phyloP scores from a whole-genome alignment of 2,888 invertebrate species.

The Chrysomela aeneicollis region DNA sequence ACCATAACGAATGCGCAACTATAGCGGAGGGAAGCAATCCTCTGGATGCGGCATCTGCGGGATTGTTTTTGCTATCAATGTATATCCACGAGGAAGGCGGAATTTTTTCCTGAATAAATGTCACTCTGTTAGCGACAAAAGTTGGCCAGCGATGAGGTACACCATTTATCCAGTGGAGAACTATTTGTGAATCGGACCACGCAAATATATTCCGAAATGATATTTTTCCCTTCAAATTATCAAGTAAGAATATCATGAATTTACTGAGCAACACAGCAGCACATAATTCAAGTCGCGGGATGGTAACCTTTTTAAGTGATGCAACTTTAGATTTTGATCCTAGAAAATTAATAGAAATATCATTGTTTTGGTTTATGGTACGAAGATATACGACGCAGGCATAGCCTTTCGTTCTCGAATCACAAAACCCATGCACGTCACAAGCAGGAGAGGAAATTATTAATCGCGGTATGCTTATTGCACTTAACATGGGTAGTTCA shows the following conservation, averaged over 20 bases:
- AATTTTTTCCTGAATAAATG: not conserved
- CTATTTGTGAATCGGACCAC: not conserved
- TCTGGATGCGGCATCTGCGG: too few relatives aligned
- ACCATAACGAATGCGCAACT: too few relatives aligned
- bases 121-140: not conserved
- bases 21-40: too few relatives aligned
- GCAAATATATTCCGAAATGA: too few relatives aligned
- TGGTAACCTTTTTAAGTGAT: slow-evolving; percentile 3
- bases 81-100: too few relatives aligned
- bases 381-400: slow-evolving; percentile 14
- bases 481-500: not conserved
- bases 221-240: too few relatives aligned
- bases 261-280: too few relatives aligned
- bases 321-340: slow-evolving; percentile 21
- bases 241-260: too few relatives aligned
- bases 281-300: slow-evolving; percentile 13
- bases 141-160: too few relatives aligned
- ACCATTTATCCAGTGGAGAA: not conserved
- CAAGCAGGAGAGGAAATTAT: not conserved
- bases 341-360: too few relatives aligned
- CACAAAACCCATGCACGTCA: slow-evolving; percentile 20
- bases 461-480: not conserved
- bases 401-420: slow-evolving; percentile 11
- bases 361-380: too few relatives aligned
- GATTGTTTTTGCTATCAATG: too few relatives aligned